A percentile compares a stretch with the other conserved stretches of the same genome.
Conservation (phyloP, 2,113 vertebrate genomes). For the Pteronura brasiliensis region DNA sequence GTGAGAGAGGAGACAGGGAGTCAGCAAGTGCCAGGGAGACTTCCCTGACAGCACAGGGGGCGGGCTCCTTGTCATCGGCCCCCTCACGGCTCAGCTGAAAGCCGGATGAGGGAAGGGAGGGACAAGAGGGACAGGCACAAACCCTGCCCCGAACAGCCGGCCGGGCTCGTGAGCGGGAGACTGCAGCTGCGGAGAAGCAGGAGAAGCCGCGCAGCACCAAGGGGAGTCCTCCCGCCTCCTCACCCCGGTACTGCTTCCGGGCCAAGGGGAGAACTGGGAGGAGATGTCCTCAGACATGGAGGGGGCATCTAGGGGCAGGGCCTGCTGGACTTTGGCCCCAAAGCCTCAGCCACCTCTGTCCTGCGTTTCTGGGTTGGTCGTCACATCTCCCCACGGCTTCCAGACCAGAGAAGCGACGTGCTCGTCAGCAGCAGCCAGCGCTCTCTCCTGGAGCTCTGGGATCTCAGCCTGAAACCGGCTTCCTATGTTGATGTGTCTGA, state of each 20-base stretch:
- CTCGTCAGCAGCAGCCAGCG: slow-evolving; percentile 48
- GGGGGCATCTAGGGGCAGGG: no score
- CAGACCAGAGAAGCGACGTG: slow-evolving; percentile 82
- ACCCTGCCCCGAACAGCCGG: background rate
- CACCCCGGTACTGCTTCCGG: background rate
- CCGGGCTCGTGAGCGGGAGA: rapidly evolving
- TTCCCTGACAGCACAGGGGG: background rate
- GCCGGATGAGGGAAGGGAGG: background rate
- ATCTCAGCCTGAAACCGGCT: slow-evolving; percentile 85
- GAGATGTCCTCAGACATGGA: background rate
- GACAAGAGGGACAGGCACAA: background rate
- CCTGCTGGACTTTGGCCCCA: background rate
- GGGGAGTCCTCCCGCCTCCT: background rate
- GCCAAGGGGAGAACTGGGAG: background rate
- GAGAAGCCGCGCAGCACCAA: background rate
- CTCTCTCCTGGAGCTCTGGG: slow-evolving; percentile 75
- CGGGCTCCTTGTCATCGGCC: background rate
- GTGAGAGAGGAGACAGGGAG: background rate
- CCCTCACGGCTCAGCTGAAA: background rate
- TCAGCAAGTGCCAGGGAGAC: background rate
- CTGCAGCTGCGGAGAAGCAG: rapidly evolving
- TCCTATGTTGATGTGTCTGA: slow-evolving; percentile 86
- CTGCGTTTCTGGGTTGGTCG: slow-evolving; percentile 79
- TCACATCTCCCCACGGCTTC: slow-evolving; percentile 83
- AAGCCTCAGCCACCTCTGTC: slow-evolving; percentile 70